Evolutionary conservation across 2,888 invertebrate species (phyloP), one percentile per base, ranked within the genome.

Genomic region (Clivina fossor): DNA sequence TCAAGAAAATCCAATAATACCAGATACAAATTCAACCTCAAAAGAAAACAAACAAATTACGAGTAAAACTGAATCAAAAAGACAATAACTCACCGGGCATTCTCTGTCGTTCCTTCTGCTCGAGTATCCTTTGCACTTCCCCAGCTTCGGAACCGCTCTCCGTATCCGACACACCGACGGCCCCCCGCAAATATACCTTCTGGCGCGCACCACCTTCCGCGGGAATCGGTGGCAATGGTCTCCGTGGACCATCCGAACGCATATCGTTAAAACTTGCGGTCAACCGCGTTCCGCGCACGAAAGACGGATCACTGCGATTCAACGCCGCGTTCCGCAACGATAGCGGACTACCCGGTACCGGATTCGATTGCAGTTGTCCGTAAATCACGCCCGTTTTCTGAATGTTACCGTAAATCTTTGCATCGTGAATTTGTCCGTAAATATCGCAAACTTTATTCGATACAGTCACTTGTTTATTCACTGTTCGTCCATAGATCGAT

Each of bases 111-210:
- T 57, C 61, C 65, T 65, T 63, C 72, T 70, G 61, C 66, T 71
- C 60, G 74, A 81, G 71, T 64, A 85, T 85, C 62, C 82, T 76
- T 65, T 84, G 84, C 56, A 86, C 80, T 72, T 87, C 87, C 3
- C 84, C 84, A 30, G 84, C 85, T 68, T 87, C 86, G 32, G 85
- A 85, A 19, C 85, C 85, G 66, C 85, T 84, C 69, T 86, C 86
- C 58, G 83, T 84, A 65, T 84, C 85, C 3, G 80, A 80, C 60
- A 71, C 58, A 7, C 58, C 38, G 2, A 20, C 28, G 24, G 32
- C 24, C 30, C 41, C 19, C 5, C 38, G 18, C 7, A 46, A 38
- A 37, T 46, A 37, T 4, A 46, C 11, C n/a, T 26, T 46, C 38
- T 47, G 46, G 11, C 24, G 22, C 8, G 43, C 18, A 58, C 83